Conservation (phyloP, 53 echinoderm and acorn worm species). For the Patiria pectinifera region DNA sequence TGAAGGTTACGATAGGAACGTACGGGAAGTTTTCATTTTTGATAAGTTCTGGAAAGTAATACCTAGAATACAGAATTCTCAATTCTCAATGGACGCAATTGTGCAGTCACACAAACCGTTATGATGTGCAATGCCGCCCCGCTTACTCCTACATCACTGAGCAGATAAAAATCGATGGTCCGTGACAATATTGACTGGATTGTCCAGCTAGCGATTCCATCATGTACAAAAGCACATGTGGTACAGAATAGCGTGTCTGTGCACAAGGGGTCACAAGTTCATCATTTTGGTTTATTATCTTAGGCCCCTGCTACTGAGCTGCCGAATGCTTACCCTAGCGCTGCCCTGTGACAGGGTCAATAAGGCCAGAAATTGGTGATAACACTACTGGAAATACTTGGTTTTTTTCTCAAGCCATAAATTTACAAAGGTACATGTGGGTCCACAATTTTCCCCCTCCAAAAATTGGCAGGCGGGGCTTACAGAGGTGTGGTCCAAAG, state of each 20-base stretch:
- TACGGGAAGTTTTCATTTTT: too few species aligned
- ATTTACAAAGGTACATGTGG: not conserved
- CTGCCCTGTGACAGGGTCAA: not conserved
- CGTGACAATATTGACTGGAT: not conserved
- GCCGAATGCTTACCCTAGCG: not conserved
- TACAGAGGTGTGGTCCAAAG: too few species aligned
- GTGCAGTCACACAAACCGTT: too few species aligned
- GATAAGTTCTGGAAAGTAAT: too few species aligned
- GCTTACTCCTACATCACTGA: not conserved
- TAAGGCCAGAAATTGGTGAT: not conserved
- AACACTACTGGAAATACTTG: not conserved
- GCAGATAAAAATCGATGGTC: not conserved
- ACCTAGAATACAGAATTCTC: too few species aligned
- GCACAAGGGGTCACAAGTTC: slow-evolving; percentile 7
- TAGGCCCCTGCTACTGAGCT: not conserved
- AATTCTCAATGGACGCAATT: too few species aligned
- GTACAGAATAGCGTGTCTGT: not conserved
- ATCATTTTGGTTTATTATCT: slow-evolving; percentile 4
- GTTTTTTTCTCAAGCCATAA: not conserved
- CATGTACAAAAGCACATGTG: not conserved
- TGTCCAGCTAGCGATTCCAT: not conserved
- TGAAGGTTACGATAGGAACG: too few species aligned
- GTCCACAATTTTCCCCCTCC: not conserved
- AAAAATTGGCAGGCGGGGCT: too few species aligned
- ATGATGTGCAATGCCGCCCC: not conserved